These are phyloP conservation scores for Diorhabda carinulata DNA, from an alignment of 1,140 invertebrate genomes.

Conservation along the genomic window DNA sequence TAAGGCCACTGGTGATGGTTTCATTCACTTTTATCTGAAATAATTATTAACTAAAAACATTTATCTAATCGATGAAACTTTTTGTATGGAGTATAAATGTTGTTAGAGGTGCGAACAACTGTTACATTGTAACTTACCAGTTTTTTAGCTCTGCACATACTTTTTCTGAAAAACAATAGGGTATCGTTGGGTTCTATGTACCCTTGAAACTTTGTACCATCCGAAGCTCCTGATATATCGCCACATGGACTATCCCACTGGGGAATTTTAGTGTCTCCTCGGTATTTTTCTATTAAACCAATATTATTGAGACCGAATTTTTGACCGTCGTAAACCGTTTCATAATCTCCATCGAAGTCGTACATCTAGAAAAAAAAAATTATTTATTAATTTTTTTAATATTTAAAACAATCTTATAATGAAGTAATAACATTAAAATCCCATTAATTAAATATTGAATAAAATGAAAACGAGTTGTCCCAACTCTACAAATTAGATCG, in stretches of 20 bases:
- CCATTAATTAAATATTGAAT: too few relatives aligned
- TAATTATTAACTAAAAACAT: slow-evolving; percentile 8
- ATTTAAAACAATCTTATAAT: too few relatives aligned
- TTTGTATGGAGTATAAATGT: too few relatives aligned
- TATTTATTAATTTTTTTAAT: neutral
- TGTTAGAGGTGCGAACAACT: neutral
- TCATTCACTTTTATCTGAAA: slow-evolving; percentile 59
- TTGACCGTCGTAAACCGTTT: slow-evolving; percentile 74
- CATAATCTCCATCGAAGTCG: slow-evolving; percentile 73
- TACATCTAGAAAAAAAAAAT: slow-evolving; percentile 66
- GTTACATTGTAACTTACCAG: slow-evolving; percentile 56
- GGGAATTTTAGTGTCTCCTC: slow-evolving; percentile 63
- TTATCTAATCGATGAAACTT: neutral
- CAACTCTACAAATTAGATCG: too few relatives aligned
- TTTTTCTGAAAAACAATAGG: slow-evolving; percentile 75
- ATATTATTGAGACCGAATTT: slow-evolving; percentile 55
- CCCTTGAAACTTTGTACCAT: slow-evolving; percentile 79
- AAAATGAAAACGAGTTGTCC: too few relatives aligned
- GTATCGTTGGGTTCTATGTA: slow-evolving; percentile 64
- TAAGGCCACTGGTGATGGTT: slow-evolving; percentile 54
- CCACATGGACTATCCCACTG: slow-evolving; percentile 77
- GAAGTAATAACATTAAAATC: too few relatives aligned
- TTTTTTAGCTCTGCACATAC: slow-evolving; percentile 69
- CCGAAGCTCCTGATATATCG: slow-evolving; percentile 72
- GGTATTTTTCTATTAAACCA: slow-evolving; percentile 73